phyloP scores from a whole-genome alignment of 2,888 invertebrate species.

The Aleiodes alternator region DNA sequence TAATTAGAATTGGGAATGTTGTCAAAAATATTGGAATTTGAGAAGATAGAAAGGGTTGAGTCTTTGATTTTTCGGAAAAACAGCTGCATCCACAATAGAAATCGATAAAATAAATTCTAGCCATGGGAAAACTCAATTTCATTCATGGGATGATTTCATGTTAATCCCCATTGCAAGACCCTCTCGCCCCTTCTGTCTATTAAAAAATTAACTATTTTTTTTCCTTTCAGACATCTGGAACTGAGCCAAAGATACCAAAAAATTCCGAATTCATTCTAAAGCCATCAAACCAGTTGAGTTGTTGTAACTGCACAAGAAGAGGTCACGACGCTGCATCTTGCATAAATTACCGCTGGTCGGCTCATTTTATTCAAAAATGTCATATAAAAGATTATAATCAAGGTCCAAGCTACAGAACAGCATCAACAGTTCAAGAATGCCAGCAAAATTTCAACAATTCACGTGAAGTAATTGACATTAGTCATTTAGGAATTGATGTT shows the following conservation, averaged over 20 bases:
- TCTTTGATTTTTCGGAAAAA: no score
- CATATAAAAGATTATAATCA: conserved; percentile 63
- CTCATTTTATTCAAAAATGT: conserved; percentile 66
- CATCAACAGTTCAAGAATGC: background rate
- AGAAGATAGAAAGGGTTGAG: no score
- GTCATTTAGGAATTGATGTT: background rate
- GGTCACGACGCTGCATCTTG: conserved; percentile 73
- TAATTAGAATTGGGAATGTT: no score
- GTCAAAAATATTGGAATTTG: no score
- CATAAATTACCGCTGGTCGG: conserved; percentile 66
- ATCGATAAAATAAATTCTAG: no score
- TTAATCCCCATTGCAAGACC: no score
- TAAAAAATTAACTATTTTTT: no score
- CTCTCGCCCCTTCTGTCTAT: no score
- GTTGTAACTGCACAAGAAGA: conserved; percentile 74
- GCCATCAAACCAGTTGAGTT: conserved; percentile 68
- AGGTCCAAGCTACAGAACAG: conserved; percentile 52
- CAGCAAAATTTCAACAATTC: background rate
- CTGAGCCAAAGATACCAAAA: conserved; percentile 63
- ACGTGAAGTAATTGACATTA: background rate
- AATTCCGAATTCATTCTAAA: conserved; percentile 65
- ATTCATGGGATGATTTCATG: no score
- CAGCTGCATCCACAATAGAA: no score
- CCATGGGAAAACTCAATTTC: no score
- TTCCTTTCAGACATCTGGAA: conserved; percentile 65